A percentile compares a stretch with the other conserved stretches of the same genome.
Conservation (phyloP, 92 coral and sea anemone genomes). For the Micromussa lordhowensis region DNA sequence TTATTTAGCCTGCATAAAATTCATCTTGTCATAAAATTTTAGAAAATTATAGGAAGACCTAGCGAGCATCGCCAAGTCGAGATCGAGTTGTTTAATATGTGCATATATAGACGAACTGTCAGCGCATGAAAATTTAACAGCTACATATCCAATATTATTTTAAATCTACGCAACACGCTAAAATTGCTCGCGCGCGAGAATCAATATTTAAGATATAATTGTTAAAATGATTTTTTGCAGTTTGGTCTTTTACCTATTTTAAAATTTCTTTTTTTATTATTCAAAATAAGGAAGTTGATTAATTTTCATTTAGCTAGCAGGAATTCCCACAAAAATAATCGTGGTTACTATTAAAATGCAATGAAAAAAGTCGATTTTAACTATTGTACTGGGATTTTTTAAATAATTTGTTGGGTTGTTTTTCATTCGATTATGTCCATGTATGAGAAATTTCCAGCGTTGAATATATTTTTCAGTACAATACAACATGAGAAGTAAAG, state of each 20-base stretch:
- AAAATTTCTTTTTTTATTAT: not conserved
- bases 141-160: no score
- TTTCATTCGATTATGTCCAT: not conserved
- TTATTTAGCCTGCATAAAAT: not conserved
- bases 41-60: not conserved
- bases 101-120: not conserved
- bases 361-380: not conserved
- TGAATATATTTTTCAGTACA: not conserved
- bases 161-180: no score
- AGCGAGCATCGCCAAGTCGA: not conserved
- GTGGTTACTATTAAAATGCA: not conserved
- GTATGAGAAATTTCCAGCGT: no score
- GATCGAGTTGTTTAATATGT: not conserved
- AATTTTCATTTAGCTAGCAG: not conserved
- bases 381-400: not conserved
- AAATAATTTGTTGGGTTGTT: not conserved
- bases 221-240: not conserved
- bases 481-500: not conserved
- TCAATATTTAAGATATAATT: not conserved
- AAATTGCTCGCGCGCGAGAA: no score
- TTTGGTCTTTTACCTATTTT: not conserved
- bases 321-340: not conserved
- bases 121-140: not conserved
- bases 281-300: not conserved
- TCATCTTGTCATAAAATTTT: not conserved